Base-by-base conservation (phyloP, 2,888 invertebrate genomes). In the Leptopilina myrica region DNA sequence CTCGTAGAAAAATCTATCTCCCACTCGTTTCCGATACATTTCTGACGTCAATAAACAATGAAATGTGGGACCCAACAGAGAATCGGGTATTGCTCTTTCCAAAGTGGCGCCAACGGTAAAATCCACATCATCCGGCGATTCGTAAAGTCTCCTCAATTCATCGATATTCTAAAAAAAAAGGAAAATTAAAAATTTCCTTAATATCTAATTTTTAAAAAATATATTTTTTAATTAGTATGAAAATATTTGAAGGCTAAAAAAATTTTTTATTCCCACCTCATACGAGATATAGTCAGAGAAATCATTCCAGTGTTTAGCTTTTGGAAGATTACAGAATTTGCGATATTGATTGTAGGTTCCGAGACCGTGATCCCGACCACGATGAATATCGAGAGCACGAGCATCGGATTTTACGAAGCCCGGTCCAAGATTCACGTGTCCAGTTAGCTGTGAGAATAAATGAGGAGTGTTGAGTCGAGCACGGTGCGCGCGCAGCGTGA, bases 291-390 rank as follows among this genome's bases (percentile, higher is more conserved):
- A 20, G 9, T 62, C 62, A 0, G 9, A 9, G 15, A 62, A 62
- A 20, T 62, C 62, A 5, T 62, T 80, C 89, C 89, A 76, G 89
- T 90, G 7, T 82, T 81, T 66, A 92, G 90, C 80, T 91, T 92
- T 73, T 88, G 85, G 84, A 92, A 92, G 73, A 86, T 86, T 14
- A 80, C 92, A 92, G 77, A 90, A 85, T 80, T 92, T 90, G 90
- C 95, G 93, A 90, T 94, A 95, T 75, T 93, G 93, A 86, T 95
- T 95, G 89, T 95, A 95, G 3, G 94, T 93, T 0, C 93, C 94
- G 53, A 95, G 89, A 3, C 95, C 95, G 86, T 95, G 95, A 84
- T 95, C 95, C 81, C 95, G 90, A 43, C 94, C 94, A 67, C 95
- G 90, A 87, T 95, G 95, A 79, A 95, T 93, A 84, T 95, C 95